phyloP scores from a whole-genome alignment of 2,888 invertebrate genomes.

The Metacarcinus magister region DNA sequence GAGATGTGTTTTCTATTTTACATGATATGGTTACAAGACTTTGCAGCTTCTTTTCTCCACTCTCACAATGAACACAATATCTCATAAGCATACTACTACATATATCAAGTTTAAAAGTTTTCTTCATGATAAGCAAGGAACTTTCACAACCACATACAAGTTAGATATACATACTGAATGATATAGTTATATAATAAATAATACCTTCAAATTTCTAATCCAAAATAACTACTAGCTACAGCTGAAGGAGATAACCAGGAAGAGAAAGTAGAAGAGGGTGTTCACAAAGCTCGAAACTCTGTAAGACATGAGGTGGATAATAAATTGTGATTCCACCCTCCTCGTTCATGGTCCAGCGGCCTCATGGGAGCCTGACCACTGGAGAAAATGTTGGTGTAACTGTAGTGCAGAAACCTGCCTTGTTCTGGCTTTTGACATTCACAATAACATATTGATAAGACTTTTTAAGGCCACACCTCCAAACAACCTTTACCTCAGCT shows the following conservation, averaged over 20 bases:
- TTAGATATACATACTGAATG: too few species aligned
- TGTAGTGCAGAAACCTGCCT: background rate
- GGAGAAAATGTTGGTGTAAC: background rate
- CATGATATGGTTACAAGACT: too few species aligned
- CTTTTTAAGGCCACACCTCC: background rate
- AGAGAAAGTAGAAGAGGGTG: background rate
- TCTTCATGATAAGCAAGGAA: too few species aligned
- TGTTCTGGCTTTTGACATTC: background rate
- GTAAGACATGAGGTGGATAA: background rate
- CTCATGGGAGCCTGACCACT: background rate
- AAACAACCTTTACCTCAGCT: background rate
- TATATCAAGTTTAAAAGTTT: background rate
- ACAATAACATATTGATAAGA: too few species aligned
- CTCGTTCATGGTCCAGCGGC: background rate
- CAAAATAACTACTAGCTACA: background rate
- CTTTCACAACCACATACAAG: too few species aligned
- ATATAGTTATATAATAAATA: background rate
- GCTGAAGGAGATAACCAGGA: conserved; percentile 16
- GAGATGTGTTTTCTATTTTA: too few species aligned
- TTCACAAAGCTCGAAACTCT: background rate
- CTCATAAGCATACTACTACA: background rate
- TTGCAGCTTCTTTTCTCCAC: too few species aligned
- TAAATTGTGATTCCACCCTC: background rate
- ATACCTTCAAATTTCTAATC: background rate
- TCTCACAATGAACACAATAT: background rate